Evolutionary conservation across 2,113 vertebrate genomes (phyloP).

Genomic region (Pundamilia nyererei): DNA sequence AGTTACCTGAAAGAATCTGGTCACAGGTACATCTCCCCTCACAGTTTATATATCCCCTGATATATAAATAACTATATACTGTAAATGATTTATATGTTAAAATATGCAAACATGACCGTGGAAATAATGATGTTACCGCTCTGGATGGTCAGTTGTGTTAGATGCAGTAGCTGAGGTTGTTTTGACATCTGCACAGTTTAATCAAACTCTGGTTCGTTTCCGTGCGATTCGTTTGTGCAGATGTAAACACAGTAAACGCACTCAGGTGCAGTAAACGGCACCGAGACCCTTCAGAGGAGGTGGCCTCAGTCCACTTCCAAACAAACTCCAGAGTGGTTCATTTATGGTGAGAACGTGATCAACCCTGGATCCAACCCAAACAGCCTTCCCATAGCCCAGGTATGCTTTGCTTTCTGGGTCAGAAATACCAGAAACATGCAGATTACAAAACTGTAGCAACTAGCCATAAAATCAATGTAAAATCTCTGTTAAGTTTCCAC

Average conservation of each 20-base stretch:
- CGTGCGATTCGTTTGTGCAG: neutral
- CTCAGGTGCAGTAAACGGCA: neutral
- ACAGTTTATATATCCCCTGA: neutral
- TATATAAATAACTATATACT: neutral
- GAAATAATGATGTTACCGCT: neutral
- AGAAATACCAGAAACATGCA: neutral
- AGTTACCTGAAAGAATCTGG: neutral
- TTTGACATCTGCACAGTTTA: neutral
- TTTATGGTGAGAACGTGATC: neutral
- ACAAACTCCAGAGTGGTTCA: neutral
- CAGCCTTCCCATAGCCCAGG: neutral
- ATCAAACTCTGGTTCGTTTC: neutral
- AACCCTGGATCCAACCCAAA: neutral
- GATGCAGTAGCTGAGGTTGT: neutral
- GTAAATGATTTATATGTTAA: neutral
- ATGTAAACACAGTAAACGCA: neutral
- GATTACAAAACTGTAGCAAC: neutral
- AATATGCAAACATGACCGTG: neutral
- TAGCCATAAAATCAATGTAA: neutral
- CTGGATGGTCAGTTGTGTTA: neutral
- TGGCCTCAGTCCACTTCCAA: neutral
- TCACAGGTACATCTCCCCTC: neutral
- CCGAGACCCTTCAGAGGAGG: neutral
- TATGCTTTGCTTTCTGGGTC: neutral
- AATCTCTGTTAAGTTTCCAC: neutral